Percentiles rank a stretch among this genome's conserved stretches.
phyloP scores from a whole-genome alignment of 2,888 invertebrate genomes.

The Leptinotarsa juncta region DNA sequence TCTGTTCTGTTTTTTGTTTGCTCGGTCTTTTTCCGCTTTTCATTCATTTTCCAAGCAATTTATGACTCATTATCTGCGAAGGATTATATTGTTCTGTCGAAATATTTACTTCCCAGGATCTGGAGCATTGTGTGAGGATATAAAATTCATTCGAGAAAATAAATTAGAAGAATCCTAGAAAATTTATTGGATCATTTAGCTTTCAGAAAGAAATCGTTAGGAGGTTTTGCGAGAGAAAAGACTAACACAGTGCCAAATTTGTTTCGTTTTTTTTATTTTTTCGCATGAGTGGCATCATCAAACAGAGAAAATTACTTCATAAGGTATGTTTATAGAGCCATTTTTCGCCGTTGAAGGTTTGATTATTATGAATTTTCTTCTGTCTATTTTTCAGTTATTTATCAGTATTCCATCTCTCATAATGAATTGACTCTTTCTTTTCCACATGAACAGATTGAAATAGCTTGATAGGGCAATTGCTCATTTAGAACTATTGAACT shows the following conservation, averaged over 20 bases:
- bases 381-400: not conserved
- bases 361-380: not conserved
- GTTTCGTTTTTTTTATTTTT: constrained; percentile 12
- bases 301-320: not conserved
- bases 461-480: no score
- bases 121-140: constrained; percentile 44
- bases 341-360: not conserved
- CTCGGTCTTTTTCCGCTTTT: constrained; percentile 46
- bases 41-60: constrained; percentile 55
- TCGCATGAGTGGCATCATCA: constrained; percentile 3
- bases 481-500: no score
- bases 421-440: not conserved
- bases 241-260: constrained; percentile 39
- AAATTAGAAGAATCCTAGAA: constrained; percentile 44
- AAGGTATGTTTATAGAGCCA: constrained; percentile 1
- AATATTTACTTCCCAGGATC: constrained; percentile 51
- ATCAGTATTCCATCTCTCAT: not conserved
- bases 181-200: constrained; percentile 46
- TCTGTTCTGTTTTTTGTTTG: constrained; percentile 41
- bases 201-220: constrained; percentile 37
- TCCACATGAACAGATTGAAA: not conserved
- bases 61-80: constrained; percentile 55
- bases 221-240: constrained; percentile 40
- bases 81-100: constrained; percentile 53
- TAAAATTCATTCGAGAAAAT: constrained; percentile 45